These are phyloP conservation scores for Nudaria mundana DNA, from an alignment of 2,888 invertebrate genomes.

Conservation along the genomic window DNA sequence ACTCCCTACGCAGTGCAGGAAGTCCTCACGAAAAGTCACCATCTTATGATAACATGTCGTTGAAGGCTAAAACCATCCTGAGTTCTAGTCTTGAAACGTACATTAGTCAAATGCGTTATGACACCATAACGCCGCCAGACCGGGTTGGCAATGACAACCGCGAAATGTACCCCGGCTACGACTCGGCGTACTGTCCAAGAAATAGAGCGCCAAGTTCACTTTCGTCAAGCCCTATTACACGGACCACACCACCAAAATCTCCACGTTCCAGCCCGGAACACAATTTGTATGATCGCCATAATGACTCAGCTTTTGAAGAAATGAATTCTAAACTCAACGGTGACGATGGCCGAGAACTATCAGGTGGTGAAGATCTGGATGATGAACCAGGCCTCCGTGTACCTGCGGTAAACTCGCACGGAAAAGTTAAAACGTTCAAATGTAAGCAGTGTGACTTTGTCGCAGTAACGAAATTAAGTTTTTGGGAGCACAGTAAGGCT, in stretches of 20 bases:
- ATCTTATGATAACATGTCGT: slow-evolving; percentile 62
- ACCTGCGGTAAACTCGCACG: slow-evolving; percentile 87
- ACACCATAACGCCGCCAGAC: slow-evolving; percentile 83
- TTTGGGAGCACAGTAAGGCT: slow-evolving; percentile 94
- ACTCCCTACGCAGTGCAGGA: slow-evolving; percentile 73
- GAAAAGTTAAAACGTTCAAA: slow-evolving; percentile 93
- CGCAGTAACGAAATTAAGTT: slow-evolving; percentile 93
- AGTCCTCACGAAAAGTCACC: slow-evolving; percentile 63
- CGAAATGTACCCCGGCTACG: slow-evolving; percentile 65
- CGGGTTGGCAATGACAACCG: no score
- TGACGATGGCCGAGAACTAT: slow-evolving; percentile 73
- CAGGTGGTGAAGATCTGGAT: slow-evolving; percentile 74
- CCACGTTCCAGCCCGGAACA: slow-evolving; percentile 62
- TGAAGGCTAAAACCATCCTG: slow-evolving; percentile 70
- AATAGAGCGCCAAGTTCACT: slow-evolving; percentile 55
- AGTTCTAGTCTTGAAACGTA: slow-evolving; percentile 67
- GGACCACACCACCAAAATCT: slow-evolving; percentile 72
- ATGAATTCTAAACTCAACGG: slow-evolving; percentile 52
- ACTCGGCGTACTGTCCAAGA: slow-evolving; percentile 59
- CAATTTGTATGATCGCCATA: slow-evolving; percentile 65
- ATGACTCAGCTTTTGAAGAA: slow-evolving; percentile 77
- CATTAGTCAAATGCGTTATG: slow-evolving; percentile 77
- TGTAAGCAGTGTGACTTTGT: slow-evolving; percentile 96
- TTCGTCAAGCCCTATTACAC: slow-evolving; percentile 61
- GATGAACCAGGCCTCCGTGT: slow-evolving; percentile 82